Evolutionary conservation across 2,797 vertebrate genomes (phyloP), one percentile per base, ranked within the genome.

Genomic region (Silurus lanzhouensis): DNA sequence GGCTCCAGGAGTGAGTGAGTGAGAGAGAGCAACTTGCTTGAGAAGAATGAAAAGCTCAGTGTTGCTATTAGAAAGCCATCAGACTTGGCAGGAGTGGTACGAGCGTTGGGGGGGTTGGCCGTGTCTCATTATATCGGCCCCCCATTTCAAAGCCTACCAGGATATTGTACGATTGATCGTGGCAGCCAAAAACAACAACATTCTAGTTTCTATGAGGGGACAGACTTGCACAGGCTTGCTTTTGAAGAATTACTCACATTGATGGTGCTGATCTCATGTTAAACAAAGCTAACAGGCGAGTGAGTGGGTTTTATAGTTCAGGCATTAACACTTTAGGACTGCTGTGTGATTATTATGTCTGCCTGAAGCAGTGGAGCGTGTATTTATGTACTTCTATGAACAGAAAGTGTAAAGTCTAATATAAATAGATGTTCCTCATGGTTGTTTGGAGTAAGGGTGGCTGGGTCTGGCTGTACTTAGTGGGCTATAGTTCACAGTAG

Each of bases 161-260:
- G 90, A 90, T 90, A 91, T 90, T 58, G 55, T 90, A 90, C 91
- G 88, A 90, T 90, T 91, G 87, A 91, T 90, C 61, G 61, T 82
- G 61, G 72, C 84, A 85, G 89, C 86, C 90, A 91, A 90, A 90
- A 90, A 90, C 88, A 91, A 92, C 90, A 92, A 88, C 89, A 89
- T 87, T 85, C 87, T 67, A 17, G 85, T 91, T 90, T 87, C 90
- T 85, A 88, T 64, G 83, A 89, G 88, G 85, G 89, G 63, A 55
- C 48, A 74, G 83, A 87, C 83, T 82, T 63, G 22, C 74, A 64
- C 81, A 10, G 67, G 76, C 72, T 86, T 61, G 84, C 87, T 89
- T 87, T 87, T 84, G 79, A 64, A 90, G 87, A 87, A 89, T 90
- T 83, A 88, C 90, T 90, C 88, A 89, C 57, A 22, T 90, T 90